Conservation (phyloP, 2,797 vertebrate species). For the Babyrousa celebensis region DNA sequence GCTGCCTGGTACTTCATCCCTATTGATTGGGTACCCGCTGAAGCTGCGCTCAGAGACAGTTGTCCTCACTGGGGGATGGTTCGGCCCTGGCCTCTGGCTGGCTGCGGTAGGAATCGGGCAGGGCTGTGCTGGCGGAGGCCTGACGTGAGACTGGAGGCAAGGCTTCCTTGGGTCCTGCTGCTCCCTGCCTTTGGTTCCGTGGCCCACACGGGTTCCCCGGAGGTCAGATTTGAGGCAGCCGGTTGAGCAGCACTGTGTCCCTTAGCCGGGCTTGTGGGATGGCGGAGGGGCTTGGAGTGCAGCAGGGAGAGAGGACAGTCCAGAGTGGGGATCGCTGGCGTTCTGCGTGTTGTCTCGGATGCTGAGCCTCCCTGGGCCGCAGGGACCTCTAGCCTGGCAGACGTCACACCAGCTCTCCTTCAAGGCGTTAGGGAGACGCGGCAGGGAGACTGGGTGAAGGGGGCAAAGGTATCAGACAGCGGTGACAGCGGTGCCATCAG, state of each 20-base stretch:
- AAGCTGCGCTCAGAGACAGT: background rate
- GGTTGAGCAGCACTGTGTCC: slow-evolving; percentile 69
- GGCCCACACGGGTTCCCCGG: slow-evolving; percentile 52
- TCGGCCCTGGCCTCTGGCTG: background rate
- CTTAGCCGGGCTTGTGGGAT: slow-evolving; percentile 64
- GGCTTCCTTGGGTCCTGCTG: slow-evolving; percentile 35
- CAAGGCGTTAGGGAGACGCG: background rate
- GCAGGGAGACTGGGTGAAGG: background rate
- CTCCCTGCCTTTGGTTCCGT: slow-evolving; percentile 47
- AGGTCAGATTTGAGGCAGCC: slow-evolving; percentile 52
- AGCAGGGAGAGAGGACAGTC: slow-evolving; percentile 33
- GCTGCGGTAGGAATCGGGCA: background rate
- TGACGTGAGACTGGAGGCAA: background rate
- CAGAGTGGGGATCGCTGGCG: background rate
- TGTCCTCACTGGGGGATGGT: background rate
- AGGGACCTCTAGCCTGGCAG: slow-evolving; percentile 35
- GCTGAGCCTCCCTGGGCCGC: slow-evolving; percentile 15
- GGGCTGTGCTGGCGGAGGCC: background rate
- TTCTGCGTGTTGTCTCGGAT: slow-evolving; percentile 69
- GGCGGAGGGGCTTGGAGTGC: slow-evolving; percentile 51
- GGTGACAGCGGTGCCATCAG: slow-evolving; percentile 3
- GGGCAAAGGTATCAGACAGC: slow-evolving; percentile 30
- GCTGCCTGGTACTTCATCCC: background rate
- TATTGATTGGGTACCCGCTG: background rate
- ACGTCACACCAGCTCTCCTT: slow-evolving; percentile 25